A percentile compares a stretch with the other conserved stretches of the same genome.
Conservation (phyloP, 2,888 invertebrate species). For the Apeira syringaria region DNA sequence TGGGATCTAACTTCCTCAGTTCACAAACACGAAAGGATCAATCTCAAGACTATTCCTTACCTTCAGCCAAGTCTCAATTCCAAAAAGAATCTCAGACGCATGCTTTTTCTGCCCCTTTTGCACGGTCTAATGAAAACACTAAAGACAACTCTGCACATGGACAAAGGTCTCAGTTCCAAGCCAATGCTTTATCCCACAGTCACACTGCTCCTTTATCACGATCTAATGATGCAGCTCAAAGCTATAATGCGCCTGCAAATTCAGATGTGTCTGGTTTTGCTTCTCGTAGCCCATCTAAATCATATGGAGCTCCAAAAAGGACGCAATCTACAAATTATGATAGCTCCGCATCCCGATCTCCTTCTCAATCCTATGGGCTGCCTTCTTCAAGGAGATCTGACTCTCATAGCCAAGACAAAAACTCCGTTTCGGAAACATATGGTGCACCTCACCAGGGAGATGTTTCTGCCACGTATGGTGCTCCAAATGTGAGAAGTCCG, state of each 20-base stretch:
- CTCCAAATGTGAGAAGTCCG: slow-evolving; percentile 44
- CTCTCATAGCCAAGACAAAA: slow-evolving; percentile 32
- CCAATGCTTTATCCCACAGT: neutral
- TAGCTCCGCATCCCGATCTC: slow-evolving; percentile 6
- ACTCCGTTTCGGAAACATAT: slow-evolving; percentile 44
- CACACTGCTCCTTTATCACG: neutral
- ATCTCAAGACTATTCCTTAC: slow-evolving; percentile 4
- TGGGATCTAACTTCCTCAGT: slow-evolving; percentile 6
- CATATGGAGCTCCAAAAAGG: too few relatives aligned
- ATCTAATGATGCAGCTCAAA: slow-evolving; percentile 8
- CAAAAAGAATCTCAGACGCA: neutral
- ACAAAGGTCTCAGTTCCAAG: slow-evolving; percentile 4
- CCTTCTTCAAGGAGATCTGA: slow-evolving; percentile 37
- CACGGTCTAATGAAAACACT: neutral
- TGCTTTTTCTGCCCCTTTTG: neutral
- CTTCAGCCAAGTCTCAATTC: slow-evolving; percentile 9
- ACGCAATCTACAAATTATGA: slow-evolving; percentile 5
- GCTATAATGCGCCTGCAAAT: slow-evolving; percentile 2
- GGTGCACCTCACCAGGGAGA: slow-evolving; percentile 45
- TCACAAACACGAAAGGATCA: neutral
- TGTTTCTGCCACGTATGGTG: slow-evolving; percentile 66
- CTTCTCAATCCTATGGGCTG: slow-evolving; percentile 2
- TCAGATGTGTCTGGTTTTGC: slow-evolving; percentile 4
- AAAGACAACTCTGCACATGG: slow-evolving; percentile 5
- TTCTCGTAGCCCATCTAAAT: neutral